A percentile compares a stretch with the other conserved stretches of the same genome.
phyloP scores from a whole-genome alignment of 2,797 vertebrate genomes.

The Galagoides demidoff region DNA sequence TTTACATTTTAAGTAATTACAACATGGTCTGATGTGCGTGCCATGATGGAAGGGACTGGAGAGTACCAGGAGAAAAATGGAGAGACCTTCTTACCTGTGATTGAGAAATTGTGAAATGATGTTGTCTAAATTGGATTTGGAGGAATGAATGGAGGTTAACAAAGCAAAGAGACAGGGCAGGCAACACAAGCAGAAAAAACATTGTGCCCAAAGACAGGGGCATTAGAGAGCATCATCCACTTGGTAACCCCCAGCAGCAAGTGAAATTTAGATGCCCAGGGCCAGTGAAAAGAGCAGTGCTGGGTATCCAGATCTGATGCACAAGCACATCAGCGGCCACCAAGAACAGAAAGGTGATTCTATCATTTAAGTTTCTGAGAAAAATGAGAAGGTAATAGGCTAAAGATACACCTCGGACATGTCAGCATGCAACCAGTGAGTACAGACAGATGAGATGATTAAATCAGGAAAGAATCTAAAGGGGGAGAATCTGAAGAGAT shows the following conservation, averaged over 20 bases:
- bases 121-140: neutral
- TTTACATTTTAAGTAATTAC: neutral
- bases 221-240: neutral
- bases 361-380: neutral
- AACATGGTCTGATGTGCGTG: too few relatives aligned
- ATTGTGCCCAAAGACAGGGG: neutral
- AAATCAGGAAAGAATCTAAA: neutral
- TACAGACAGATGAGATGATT: neutral
- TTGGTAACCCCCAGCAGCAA: neutral
- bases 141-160: neutral
- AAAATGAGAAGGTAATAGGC: neutral
- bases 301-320: neutral
- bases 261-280: neutral
- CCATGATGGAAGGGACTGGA: neutral
- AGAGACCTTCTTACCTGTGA: neutral
- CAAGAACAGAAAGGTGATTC: neutral
- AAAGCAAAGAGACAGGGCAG: neutral
- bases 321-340: neutral
- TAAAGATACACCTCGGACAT: neutral
- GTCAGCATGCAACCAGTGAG: neutral
- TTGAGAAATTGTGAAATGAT: neutral
- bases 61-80: neutral
- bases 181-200: neutral
- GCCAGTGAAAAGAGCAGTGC: neutral
- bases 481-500: neutral